Percentiles rank a stretch among this genome's conserved stretches.
phyloP scores from a whole-genome alignment of 2,113 vertebrate species.

The Haplochromis burtoni region DNA sequence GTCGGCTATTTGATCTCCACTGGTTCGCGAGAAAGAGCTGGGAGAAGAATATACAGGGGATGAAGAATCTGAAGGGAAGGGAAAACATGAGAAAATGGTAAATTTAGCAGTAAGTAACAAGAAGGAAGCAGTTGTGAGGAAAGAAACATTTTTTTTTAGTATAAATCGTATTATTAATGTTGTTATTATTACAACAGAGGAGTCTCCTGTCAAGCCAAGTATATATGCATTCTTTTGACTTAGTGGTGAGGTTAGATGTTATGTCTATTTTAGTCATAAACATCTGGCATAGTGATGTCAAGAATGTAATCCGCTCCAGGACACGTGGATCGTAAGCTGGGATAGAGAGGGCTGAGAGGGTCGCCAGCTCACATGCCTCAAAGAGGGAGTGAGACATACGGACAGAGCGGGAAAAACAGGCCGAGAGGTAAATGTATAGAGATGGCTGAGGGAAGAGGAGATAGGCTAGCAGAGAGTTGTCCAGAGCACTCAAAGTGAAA shows the following conservation, averaged over 20 bases:
- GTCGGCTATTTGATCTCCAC: constrained; percentile 29
- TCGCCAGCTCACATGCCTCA: constrained; percentile 44
- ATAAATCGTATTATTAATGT: background rate
- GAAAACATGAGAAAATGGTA: background rate
- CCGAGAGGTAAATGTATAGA: background rate
- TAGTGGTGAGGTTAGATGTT: background rate
- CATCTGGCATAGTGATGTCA: constrained; percentile 71
- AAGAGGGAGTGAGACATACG: background rate
- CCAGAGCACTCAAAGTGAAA: constrained; percentile 4
- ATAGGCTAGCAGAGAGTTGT: background rate
- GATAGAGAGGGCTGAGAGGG: constrained; percentile 52
- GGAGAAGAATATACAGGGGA: background rate
- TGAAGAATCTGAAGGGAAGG: background rate
- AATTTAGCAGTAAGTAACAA: background rate
- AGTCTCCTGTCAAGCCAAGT: background rate
- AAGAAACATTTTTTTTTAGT: background rate
- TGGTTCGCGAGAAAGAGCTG: background rate
- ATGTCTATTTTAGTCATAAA: constrained; percentile 62
- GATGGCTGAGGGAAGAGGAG: background rate
- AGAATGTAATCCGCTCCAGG: constrained; percentile 65
- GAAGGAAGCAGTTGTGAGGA: background rate
- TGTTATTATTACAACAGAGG: background rate
- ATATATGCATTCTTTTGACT: background rate
- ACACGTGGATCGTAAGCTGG: constrained; percentile 62
- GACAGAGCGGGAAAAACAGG: background rate